Percentiles rank a stretch among this genome's conserved stretches.
phyloP scores from a whole-genome alignment of 2,797 vertebrate genomes.

The Artibeus lituratus region DNA sequence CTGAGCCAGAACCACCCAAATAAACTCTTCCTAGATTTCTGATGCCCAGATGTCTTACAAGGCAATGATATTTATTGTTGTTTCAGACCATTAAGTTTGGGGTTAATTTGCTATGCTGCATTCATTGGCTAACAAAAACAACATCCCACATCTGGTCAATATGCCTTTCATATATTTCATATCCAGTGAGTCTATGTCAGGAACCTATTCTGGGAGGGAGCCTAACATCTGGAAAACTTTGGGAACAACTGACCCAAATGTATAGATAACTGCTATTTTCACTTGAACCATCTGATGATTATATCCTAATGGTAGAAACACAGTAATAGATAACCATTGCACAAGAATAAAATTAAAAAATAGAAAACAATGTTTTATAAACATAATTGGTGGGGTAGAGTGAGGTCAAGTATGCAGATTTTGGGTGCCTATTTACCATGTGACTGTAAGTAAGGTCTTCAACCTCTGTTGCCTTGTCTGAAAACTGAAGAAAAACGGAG shows the following conservation, averaged over 20 bases:
- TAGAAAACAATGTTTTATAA: neutral
- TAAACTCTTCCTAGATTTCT: neutral
- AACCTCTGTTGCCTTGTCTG: neutral
- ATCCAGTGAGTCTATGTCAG: neutral
- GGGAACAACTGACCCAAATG: neutral
- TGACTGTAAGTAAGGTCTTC: neutral
- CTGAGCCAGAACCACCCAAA: neutral
- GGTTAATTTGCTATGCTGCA: neutral
- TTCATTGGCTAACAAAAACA: neutral
- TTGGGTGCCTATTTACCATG: neutral
- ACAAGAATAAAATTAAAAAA: neutral
- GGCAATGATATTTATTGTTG: neutral
- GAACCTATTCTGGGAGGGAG: neutral
- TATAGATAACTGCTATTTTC: neutral
- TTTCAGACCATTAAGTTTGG: neutral
- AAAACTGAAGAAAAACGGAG: neutral
- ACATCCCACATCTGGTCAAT: neutral
- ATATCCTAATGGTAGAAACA: neutral
- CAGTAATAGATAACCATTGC: neutral
- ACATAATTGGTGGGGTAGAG: neutral
- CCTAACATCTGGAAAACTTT: neutral
- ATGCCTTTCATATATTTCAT: neutral
- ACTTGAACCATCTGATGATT: neutral
- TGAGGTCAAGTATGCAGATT: neutral
- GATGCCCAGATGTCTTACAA: neutral